Base-by-base conservation (phyloP, 2,888 invertebrate species). In the Deilephila porcellus region DNA sequence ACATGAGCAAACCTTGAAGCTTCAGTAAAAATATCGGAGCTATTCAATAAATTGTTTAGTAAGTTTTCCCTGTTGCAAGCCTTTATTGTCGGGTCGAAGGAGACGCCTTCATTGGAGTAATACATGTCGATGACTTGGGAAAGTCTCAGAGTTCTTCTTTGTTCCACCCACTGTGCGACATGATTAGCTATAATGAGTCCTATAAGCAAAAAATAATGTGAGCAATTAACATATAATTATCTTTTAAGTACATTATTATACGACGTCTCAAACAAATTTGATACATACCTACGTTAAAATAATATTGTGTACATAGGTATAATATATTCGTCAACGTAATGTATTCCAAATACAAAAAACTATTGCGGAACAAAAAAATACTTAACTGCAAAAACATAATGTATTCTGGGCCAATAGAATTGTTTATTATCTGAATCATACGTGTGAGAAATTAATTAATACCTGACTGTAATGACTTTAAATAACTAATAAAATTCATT, bases 91-190 rank as follows among this genome's bases (percentile, higher is more conserved):
- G 91, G 86, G 34, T 96, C 93, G 80, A 96, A 96, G 0, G 95
- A 94, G 1, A 96, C 90, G 0, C 96, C 96, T 74, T 95, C 93
- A 77, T 95, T 90, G 0, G 96, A 96, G 82, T 97, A 97, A 85
- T 96, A 97, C 96, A 96, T 96, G 76, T 96, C 96, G 63, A 97
- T 86, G 19, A 96, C 84, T 90, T 96, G 96, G 0, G 96, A 96
- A 1, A 96, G 87, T 19, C 95, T 91, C 32, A 96, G 86, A 29
- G 95, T 91, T 6, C 92, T 88, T 63, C 96, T 87, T 74, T 92
- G 90, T 72, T 91, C 88, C 5, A 93, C 83, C 96, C 96, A 96
- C 53, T 85, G 85, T 19, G 93, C 89, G 20, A 96, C 83, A 80
- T 95, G 89, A 60, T 89, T 91, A 0, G 96, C 92, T 74, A 96